Evolutionary conservation across 2,888 invertebrate species (phyloP).

Genomic region (Chymomyza amoena): DNA sequence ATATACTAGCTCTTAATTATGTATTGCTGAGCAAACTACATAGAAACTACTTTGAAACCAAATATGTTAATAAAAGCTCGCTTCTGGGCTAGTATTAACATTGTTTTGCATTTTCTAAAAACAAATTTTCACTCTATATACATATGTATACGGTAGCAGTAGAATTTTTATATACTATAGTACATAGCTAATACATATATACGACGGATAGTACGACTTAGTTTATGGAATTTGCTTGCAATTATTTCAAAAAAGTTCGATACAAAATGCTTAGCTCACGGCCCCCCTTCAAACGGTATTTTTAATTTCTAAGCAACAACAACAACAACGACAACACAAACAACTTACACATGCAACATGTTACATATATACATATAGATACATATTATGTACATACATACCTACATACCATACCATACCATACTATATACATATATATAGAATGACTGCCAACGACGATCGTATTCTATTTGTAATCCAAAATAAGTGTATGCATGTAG

Average conservation of each 20-base stretch:
- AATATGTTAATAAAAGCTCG: neutral
- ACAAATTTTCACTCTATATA: neutral
- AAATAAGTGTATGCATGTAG: slow-evolving; percentile 51
- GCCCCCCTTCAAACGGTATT: neutral
- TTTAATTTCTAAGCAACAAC: neutral
- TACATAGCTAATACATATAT: neutral
- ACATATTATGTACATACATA: neutral
- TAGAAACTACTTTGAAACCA: too few species aligned
- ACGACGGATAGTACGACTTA: neutral
- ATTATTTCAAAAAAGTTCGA: neutral
- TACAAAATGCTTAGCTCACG: neutral
- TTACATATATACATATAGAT: neutral
- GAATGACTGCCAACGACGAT: slow-evolving; percentile 55
- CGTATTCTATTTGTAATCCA: slow-evolving; percentile 72
- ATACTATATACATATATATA: neutral
- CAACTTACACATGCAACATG: neutral
- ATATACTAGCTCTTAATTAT: neutral
- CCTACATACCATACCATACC: too few species aligned
- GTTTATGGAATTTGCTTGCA: neutral
- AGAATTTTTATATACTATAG: neutral
- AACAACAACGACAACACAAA: neutral
- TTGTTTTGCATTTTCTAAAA: neutral
- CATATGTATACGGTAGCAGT: neutral
- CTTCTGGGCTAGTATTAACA: neutral
- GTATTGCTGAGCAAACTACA: neutral